Evolutionary conservation across 2,113 vertebrate species (phyloP), one percentile per base, ranked within the genome.

Genomic region (Microtus ochrogaster): DNA sequence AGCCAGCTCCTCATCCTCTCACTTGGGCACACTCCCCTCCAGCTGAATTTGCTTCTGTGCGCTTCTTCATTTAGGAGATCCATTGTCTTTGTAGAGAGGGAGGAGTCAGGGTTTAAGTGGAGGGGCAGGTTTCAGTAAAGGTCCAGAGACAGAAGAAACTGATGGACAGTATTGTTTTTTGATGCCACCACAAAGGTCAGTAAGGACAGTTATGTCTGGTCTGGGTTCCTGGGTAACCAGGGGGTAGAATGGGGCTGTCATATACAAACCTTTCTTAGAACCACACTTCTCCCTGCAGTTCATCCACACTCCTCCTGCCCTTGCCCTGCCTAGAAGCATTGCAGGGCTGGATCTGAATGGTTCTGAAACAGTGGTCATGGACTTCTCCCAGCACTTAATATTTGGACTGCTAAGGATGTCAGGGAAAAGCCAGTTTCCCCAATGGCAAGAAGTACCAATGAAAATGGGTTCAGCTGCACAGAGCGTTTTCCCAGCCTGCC

Each of bases 1-100:
- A 79, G 76, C 58, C 88, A 78, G 79, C 90, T 90, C 84, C 79
- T 97, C 52, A 70, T 91, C 93, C 93, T 97, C 52, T 91, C 28
- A 11, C n/a, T 33, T 24, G 39, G 9, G 33, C 39, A 33, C 44
- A 11, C 33, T 11, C 39, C n/a, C 86, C 47, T 36, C 22, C 84
- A 90, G 72, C 0, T 89, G 26, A 65, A 47, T 55, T 90, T n/a
- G 10, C 68, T 68, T 72, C 89, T 33, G 76, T 28, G 17, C 13
- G 21, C 14, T 72, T 65, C 41, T 92, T 68, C 9, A n/a, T n/a
- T 94, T 49, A 89, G 81, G n/a, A 33, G 33, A n/a, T 22, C 22
- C 11, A 21, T 30, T 24, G 14, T 49, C n/a, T 74, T 91, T 92
- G 44, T 7, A 79, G 10, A 47, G n/a, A 58, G 55, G 49, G 66